phyloP scores from a whole-genome alignment of 1,140 invertebrate species.

The Drosophila baimaii region DNA sequence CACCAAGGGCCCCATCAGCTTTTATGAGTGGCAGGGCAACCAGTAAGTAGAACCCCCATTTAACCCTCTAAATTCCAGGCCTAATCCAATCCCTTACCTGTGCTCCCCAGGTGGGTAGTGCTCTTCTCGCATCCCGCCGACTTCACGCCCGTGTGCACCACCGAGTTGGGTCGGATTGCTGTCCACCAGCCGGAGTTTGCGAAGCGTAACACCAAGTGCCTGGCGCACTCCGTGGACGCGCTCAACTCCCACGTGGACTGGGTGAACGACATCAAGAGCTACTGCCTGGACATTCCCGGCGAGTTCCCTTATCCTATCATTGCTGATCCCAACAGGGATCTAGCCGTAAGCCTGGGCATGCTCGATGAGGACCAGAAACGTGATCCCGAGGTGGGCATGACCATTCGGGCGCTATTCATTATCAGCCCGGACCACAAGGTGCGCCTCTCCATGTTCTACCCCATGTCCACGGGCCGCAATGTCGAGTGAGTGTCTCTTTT shows the following conservation, averaged over 20 bases:
- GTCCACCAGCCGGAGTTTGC: constrained; percentile 90
- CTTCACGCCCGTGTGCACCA: constrained; percentile 92
- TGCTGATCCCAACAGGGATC: constrained; percentile 90
- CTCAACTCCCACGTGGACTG: constrained; percentile 91
- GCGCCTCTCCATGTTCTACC: constrained; percentile 94
- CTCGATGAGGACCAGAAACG: constrained; percentile 92
- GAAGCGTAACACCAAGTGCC: constrained; percentile 91
- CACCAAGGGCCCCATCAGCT: constrained; percentile 90
- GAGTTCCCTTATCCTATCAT: constrained; percentile 95
- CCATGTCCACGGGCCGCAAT: constrained; percentile 95
- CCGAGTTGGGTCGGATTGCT: constrained; percentile 92
- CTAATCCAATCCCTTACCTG: neutral
- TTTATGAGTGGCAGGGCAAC: constrained; percentile 91
- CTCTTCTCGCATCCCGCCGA: constrained; percentile 91
- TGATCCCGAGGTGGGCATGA: constrained; percentile 89
- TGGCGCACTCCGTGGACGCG: constrained; percentile 94
- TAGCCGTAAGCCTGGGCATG: constrained; percentile 94
- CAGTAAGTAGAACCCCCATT: constrained; percentile 87
- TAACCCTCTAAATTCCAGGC: neutral
- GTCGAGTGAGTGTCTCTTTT: constrained; percentile 88
- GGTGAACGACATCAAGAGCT: constrained; percentile 93
- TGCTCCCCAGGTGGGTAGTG: constrained; percentile 90
- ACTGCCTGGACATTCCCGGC: constrained; percentile 88
- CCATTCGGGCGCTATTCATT: constrained; percentile 93
- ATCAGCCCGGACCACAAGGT: constrained; percentile 93